Evolutionary conservation across 2,113 vertebrate species (phyloP).

Genomic region (Prietella phreatophila): DNA sequence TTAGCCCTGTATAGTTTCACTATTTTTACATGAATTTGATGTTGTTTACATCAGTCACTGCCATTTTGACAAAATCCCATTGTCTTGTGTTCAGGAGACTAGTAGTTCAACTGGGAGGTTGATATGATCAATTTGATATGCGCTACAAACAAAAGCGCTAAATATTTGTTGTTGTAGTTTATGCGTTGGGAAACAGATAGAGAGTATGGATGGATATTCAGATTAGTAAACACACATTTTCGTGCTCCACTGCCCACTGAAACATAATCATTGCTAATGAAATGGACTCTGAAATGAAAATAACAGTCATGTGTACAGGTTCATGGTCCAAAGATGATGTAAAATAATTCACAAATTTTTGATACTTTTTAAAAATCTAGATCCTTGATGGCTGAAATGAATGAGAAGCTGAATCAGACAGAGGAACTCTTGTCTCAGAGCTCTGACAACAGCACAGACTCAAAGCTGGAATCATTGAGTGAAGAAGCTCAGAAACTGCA

Average conservation of each 20-base stretch:
- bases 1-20: background rate
- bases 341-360: background rate
- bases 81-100: background rate
- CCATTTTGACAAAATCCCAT: background rate
- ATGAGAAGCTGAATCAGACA: slow-evolving; percentile 76
- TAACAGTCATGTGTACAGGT: background rate
- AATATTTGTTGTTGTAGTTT: background rate
- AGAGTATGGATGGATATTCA: background rate
- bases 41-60: no score
- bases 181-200: background rate
- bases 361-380: slow-evolving; percentile 65
- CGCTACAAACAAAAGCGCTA: background rate
- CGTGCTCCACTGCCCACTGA: background rate
- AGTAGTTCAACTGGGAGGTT: background rate
- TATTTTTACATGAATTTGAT: background rate
- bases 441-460: slow-evolving; percentile 68
- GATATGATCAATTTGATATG: background rate
- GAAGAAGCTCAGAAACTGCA: slow-evolving; percentile 81
- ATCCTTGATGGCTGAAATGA: slow-evolving; percentile 81
- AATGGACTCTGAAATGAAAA: background rate
- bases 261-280: background rate
- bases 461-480: slow-evolving; percentile 72
- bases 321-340: background rate
- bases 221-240: background rate
- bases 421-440: slow-evolving; percentile 75